phyloP scores from a whole-genome alignment of 2,888 invertebrate species.

The Amphipyra berbera region DNA sequence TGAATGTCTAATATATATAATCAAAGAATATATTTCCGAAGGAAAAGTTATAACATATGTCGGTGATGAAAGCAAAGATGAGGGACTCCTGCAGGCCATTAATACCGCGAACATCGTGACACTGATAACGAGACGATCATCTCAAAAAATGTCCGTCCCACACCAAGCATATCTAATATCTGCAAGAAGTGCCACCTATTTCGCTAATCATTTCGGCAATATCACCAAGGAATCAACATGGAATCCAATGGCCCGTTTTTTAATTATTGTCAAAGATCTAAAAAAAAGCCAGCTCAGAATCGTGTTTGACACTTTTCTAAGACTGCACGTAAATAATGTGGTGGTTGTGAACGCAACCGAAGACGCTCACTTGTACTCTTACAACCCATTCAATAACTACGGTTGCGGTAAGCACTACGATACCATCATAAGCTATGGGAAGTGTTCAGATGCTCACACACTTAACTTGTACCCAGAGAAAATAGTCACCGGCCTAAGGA shows the following conservation, averaged over 20 bases:
- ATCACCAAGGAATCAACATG: slow-evolving; percentile 63
- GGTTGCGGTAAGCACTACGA: slow-evolving; percentile 74
- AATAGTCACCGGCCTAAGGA: slow-evolving; percentile 63
- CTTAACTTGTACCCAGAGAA: slow-evolving; percentile 63
- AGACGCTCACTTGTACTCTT: slow-evolving; percentile 69
- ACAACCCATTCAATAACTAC: slow-evolving; percentile 75
- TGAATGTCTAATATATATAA: slow-evolving; percentile 44
- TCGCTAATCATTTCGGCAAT: slow-evolving; percentile 45
- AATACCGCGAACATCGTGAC: slow-evolving; percentile 23
- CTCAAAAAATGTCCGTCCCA: slow-evolving; percentile 8
- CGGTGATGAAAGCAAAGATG: slow-evolving; percentile 28
- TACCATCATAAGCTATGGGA: slow-evolving; percentile 67
- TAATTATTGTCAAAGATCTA: slow-evolving; percentile 64
- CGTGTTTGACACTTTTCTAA: slow-evolving; percentile 69
- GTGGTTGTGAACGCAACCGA: slow-evolving; percentile 64
- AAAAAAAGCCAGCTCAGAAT: slow-evolving; percentile 42
- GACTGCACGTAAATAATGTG: slow-evolving; percentile 62
- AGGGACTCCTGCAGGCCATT: slow-evolving; percentile 32
- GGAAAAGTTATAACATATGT: slow-evolving; percentile 37
- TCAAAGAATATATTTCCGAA: slow-evolving; percentile 37
- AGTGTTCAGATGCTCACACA: slow-evolving; percentile 58
- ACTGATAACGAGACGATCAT: slow-evolving; percentile 11
- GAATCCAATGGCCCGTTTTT: slow-evolving; percentile 68
- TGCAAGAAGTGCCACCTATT: slow-evolving; percentile 39
- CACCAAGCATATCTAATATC: slow-evolving; percentile 65